phyloP scores from a whole-genome alignment of 2,888 invertebrate species.

The Bruchidius siliquastri region DNA sequence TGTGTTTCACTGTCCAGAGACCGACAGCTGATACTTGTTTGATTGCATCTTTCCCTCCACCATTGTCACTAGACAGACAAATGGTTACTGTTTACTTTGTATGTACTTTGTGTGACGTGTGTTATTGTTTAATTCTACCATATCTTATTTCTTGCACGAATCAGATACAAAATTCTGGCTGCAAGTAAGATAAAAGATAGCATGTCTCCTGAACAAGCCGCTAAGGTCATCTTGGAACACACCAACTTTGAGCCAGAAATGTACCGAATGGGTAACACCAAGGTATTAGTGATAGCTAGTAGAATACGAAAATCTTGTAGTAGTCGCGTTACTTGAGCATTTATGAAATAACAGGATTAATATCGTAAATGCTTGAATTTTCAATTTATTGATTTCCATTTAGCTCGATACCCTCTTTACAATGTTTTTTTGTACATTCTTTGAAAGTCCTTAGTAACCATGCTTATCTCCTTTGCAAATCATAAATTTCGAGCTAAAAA shows the following conservation, averaged over 20 bases:
- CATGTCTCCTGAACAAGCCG: constrained; percentile 71
- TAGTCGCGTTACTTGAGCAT: too few species aligned
- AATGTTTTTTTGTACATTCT: too few species aligned
- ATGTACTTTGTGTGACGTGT: not conserved
- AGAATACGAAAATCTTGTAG: not conserved
- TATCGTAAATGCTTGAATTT: too few species aligned
- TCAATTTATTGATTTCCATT: too few species aligned
- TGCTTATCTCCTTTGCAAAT: too few species aligned
- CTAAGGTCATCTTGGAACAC: constrained; percentile 75
- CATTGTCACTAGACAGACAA: constrained; percentile 3
- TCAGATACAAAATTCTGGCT: constrained; percentile 99
- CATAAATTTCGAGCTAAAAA: too few species aligned
- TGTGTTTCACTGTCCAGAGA: not conserved
- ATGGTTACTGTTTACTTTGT: not conserved
- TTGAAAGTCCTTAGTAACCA: too few species aligned
- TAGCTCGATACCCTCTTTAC: too few species aligned
- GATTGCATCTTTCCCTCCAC: not conserved
- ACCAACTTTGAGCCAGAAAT: constrained; percentile 88
- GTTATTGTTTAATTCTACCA: not conserved
- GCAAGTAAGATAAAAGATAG: constrained; percentile 77
- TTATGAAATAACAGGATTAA: too few species aligned
- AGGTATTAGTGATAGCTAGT: constrained; percentile 59
- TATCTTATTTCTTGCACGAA: constrained; percentile 27
- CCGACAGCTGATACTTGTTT: not conserved
- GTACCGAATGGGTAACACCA: constrained; percentile 92